These are phyloP conservation scores for Globia sparganii DNA, from an alignment of 2,888 invertebrate genomes.

Conservation along the genomic window DNA sequence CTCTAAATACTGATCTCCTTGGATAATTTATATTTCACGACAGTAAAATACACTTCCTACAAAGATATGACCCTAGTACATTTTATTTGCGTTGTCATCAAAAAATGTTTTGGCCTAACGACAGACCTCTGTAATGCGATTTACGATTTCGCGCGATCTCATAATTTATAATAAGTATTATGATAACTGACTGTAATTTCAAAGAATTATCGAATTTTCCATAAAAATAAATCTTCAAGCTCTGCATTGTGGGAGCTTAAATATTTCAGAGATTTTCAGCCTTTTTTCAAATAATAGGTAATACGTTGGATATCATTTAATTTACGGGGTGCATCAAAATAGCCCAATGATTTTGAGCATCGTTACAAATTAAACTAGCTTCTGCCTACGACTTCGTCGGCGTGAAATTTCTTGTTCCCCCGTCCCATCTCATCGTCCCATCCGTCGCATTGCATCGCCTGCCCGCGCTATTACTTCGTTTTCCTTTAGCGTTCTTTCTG, in stretches of 20 bases:
- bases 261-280: neutral
- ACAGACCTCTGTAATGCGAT: constrained; percentile 70
- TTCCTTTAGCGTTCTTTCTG: too few species aligned
- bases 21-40: constrained; percentile 15
- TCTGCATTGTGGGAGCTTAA: constrained; percentile 11
- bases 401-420: neutral
- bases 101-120: constrained; percentile 64
- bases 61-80: constrained; percentile 40
- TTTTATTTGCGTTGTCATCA: constrained; percentile 62
- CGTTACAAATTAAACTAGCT: neutral
- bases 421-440: too few species aligned
- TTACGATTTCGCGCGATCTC: constrained; percentile 65
- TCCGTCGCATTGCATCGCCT: too few species aligned
- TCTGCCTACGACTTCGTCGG: neutral
- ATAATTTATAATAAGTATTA: constrained; percentile 70
- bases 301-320: neutral
- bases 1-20: neutral
- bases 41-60: constrained; percentile 2
- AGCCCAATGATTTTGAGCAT: neutral
- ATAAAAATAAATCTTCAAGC: constrained; percentile 51
- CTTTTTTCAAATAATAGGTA: too few species aligned
- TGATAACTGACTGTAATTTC: constrained; percentile 63
- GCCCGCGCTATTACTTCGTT: too few species aligned
- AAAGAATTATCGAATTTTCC: constrained; percentile 49
- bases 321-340: neutral